phyloP scores from a whole-genome alignment of 2,113 vertebrate genomes.

The Rhabdomys dilectus region DNA sequence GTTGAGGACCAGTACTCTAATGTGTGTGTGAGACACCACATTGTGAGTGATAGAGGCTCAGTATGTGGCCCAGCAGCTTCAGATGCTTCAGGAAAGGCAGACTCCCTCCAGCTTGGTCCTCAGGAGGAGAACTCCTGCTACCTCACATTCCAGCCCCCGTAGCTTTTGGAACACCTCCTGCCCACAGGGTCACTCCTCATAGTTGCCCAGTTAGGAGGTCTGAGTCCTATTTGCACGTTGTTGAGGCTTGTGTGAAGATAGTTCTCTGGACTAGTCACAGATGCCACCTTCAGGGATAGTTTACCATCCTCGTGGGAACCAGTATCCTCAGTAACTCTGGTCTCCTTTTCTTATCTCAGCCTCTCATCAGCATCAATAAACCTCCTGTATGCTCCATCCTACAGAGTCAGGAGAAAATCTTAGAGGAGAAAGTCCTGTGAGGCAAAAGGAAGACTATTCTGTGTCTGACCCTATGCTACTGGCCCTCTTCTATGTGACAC shows the following conservation, averaged over 20 bases:
- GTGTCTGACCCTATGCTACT: background rate
- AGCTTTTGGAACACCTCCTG: background rate
- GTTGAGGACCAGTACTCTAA: background rate
- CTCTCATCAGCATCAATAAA: background rate
- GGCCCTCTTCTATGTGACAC: background rate
- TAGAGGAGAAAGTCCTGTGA: background rate
- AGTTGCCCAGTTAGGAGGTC: background rate
- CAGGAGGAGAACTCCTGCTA: background rate
- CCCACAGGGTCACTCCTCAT: background rate
- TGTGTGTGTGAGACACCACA: too few species aligned
- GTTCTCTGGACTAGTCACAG: background rate
- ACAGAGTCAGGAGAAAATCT: background rate
- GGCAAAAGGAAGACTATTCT: rapidly evolving
- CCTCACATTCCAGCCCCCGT: background rate
- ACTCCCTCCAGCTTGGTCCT: background rate
- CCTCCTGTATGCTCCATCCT: background rate
- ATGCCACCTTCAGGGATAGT: too few species aligned
- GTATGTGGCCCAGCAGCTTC: background rate
- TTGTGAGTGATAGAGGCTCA: background rate
- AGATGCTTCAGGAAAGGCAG: background rate
- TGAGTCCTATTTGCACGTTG: background rate
- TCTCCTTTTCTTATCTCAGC: background rate
- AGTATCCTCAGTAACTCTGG: background rate
- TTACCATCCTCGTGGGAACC: background rate
- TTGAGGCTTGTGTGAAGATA: background rate